A percentile compares a stretch with the other conserved stretches of the same genome.
phyloP scores from a whole-genome alignment of 2,113 vertebrate species.

The Xiphorhynchus elegans region DNA sequence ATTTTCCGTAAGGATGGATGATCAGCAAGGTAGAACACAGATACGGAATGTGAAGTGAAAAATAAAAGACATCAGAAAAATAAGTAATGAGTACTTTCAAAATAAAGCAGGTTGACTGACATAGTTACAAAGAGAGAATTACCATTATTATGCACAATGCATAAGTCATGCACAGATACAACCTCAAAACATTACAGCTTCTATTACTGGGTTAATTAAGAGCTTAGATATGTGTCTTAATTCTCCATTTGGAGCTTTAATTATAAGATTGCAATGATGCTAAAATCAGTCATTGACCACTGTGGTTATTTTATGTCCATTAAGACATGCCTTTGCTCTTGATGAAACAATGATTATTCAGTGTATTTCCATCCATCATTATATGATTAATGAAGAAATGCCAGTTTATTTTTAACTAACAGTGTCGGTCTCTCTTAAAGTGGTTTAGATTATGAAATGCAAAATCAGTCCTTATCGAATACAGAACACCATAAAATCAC shows the following conservation, averaged over 20 bases:
- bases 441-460: conserved; percentile 18
- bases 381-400: conserved; percentile 39
- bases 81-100: neutral
- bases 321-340: conserved; percentile 17
- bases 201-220: neutral
- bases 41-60: neutral
- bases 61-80: neutral
- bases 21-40: neutral
- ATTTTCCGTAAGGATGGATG: neutral
- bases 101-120: neutral
- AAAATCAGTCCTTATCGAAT: neutral
- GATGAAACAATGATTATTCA: conserved; percentile 7
- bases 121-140: neutral
- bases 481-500: neutral
- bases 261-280: conserved; percentile 31
- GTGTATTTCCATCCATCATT: conserved; percentile 24
- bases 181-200: neutral
- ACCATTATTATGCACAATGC: neutral
- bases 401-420: neutral
- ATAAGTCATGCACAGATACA: neutral
- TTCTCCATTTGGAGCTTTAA: conserved; percentile 40
- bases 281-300: conserved; percentile 52
- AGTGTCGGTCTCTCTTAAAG: neutral
- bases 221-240: neutral
- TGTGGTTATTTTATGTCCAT: conserved; percentile 20